A percentile compares a stretch with the other conserved stretches of the same genome.
Evolutionary conservation across 2,797 vertebrate genomes (phyloP).

Genomic region (Enteromius argenteus): DNA sequence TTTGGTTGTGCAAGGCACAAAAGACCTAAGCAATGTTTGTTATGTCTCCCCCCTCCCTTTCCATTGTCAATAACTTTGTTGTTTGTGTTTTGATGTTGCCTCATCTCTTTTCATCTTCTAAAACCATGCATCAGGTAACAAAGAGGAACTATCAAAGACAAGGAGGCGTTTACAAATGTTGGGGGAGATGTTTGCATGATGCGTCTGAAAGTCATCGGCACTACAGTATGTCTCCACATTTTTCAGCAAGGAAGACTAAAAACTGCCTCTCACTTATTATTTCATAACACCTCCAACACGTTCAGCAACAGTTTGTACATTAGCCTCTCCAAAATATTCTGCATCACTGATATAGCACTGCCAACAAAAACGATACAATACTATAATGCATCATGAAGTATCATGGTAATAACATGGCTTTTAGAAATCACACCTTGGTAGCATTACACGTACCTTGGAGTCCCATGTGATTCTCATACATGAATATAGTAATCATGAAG

Average conservation of each 20-base stretch:
- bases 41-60: conserved; percentile 59
- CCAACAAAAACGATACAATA: not conserved
- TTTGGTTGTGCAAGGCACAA: conserved; percentile 63
- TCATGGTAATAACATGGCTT: not conserved
- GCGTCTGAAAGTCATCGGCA: conserved; percentile 12
- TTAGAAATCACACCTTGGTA: not conserved
- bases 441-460: not conserved
- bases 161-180: conserved; percentile 60
- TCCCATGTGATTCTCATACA: not conserved
- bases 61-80: conserved; percentile 66
- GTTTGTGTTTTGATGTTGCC: conserved; percentile 66
- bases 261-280: not conserved
- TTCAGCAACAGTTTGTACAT: not conserved
- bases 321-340: not conserved
- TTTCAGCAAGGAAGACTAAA: not conserved
- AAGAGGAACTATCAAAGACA: conserved; percentile 67
- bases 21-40: conserved; percentile 62
- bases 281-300: not conserved
- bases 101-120: conserved; percentile 66
- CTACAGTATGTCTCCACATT: not conserved
- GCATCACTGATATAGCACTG: not conserved
- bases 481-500: not conserved
- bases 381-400: not conserved
- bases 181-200: conserved; percentile 37
- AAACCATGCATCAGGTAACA: conserved; percentile 59